Evolutionary conservation across 2,113 vertebrate species (phyloP), one percentile per base, ranked within the genome.

Genomic region (Calyptommatus sinebrachiatus): DNA sequence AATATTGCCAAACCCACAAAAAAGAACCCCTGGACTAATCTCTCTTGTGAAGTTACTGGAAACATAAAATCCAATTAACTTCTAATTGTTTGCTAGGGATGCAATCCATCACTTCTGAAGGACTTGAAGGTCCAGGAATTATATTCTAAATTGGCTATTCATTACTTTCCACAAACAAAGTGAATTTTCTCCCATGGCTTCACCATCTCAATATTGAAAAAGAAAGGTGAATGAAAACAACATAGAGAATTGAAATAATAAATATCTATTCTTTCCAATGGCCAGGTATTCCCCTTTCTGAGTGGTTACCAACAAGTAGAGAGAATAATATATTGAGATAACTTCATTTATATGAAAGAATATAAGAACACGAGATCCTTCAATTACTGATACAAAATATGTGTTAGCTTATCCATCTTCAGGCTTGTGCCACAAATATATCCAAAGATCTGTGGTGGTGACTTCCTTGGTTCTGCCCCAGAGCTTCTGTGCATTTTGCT

Each of bases 21-120:
- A 83, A 45, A n/a, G 22, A 7, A n/a, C n/a, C 35, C 78, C 53
- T 79, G 28, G 8, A 16, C 53, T 57, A 29, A 73, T 73, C 29
- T 65, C 67, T 65, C 61, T 82, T 83, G 29, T 53, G 31, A 60
- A 63, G 57, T 31, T 77, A 45, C 8, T 72, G 20, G 66, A 65
- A 77, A 45, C 8, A 57, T 35, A 29, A 41, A 73, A 73, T 67
- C 50, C 48, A 83, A 61, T 73, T 83, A 83, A 65, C 50, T 26
- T 73, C 62, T 57, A 20, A 14, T 46, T 41, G 74, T 60, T 26
- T 31, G n/a, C 12, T 72, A 67, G 20, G 45, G n/a, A 67, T 77
- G 75, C 45, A 67, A 76, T 76, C n/a, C 22, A 66, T 66, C 62
- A 66, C 35, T 48, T 48, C 26, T 66, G 26, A 29, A 11, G 21